These are phyloP conservation scores for Darevskia mixta DNA, from an alignment of 2,797 vertebrate species.

Conservation along the genomic window DNA sequence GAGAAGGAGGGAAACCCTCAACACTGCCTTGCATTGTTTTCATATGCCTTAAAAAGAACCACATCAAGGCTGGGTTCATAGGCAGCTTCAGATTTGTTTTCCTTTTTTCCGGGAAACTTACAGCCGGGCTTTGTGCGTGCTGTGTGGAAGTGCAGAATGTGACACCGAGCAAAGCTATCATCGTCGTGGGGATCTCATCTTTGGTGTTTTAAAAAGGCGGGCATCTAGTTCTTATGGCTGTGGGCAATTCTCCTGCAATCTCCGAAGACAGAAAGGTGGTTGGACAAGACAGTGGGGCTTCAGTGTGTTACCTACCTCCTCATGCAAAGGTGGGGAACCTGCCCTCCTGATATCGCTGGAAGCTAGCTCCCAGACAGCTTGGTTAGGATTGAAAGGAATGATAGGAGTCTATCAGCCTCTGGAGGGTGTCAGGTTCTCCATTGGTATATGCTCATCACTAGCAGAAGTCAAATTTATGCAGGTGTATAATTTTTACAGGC, in stretches of 20 bases:
- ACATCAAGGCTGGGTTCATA: neutral
- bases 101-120: neutral
- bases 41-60: neutral
- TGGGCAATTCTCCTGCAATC: neutral
- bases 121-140: neutral
- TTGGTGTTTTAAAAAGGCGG: neutral
- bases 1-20: neutral
- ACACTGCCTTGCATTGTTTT: constrained; percentile 15
- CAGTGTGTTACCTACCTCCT: neutral
- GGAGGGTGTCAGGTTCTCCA: too few species aligned
- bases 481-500: neutral
- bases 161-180: neutral
- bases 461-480: neutral
- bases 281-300: neutral
- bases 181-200: neutral
- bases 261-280: neutral
- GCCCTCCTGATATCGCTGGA: too few species aligned
- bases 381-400: too few species aligned
- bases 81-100: neutral
- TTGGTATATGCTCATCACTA: neutral
- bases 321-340: too few species aligned
- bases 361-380: too few species aligned
- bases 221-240: neutral
- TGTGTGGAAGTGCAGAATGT: neutral
- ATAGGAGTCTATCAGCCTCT: too few species aligned